Evolutionary conservation across 1,140 invertebrate species (phyloP), one percentile per base, ranked within the genome.

Genomic region (Neodiprion lecontei): DNA sequence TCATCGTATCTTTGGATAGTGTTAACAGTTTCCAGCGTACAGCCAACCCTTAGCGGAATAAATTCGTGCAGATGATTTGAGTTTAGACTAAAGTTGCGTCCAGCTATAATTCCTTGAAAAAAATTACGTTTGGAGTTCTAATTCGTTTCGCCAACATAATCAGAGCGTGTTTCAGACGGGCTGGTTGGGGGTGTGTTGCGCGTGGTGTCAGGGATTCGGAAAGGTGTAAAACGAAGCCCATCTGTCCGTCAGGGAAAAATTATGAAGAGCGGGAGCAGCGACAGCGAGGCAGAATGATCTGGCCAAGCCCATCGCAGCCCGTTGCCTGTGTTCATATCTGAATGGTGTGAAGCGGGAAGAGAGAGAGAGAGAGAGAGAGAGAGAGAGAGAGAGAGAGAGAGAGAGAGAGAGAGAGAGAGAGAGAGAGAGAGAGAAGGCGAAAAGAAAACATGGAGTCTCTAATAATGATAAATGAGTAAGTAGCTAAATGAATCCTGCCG

Each of bases 391-490:
- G 17, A 17, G 0, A 17, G n/a, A 40, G 28, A 40, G 5, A 40
- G 28, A 74, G 47, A 47, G 61, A 49, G 21, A 66, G 12, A 66
- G 53, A 61, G 73, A 67, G 72, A 70, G 49, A 74, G 50, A 74
- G 17, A 17, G 17, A 17, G 17, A 17, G 17, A 17, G 17, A 17
- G 0, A 17, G n/a, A 28, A 47, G 53, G 70, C 47, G 67, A 72
- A 61, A 12, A 61, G 70, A 70, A 61, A 75, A 76, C 67, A 69
- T 49, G 70, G 53, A 47, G 67, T 69, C 74, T 80, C 79, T 86
- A 88, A 88, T 87, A 83, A 84, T 88, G 87, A 88, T 88, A 82
- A 85, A 88, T 88, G 86, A 84, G 83, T 86, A 83, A 86, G 81
- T 85, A 84, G 85, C 82, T 80, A 81, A 86, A 87, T 86, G 82